A percentile compares a stretch with the other conserved stretches of the same genome.
phyloP scores from a whole-genome alignment of 2,113 vertebrate genomes.

The Geococcyx californianus region DNA sequence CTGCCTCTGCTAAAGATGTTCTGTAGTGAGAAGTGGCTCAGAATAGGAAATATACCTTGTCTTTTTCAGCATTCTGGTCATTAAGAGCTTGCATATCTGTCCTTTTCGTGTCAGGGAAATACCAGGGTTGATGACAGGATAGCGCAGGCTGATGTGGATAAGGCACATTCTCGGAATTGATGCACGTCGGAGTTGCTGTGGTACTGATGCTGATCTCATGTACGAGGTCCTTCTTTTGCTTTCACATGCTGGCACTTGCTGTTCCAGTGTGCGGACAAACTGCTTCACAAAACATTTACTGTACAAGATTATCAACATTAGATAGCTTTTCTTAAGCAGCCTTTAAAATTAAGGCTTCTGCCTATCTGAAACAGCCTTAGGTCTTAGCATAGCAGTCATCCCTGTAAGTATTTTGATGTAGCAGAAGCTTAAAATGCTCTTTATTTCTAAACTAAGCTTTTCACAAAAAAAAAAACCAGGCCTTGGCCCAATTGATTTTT shows the following conservation, averaged over 20 bases:
- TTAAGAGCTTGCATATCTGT: not conserved
- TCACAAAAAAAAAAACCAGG: fast-evolving
- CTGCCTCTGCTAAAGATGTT: not conserved
- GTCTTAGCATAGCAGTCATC: not conserved
- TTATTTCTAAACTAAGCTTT: conserved; percentile 7
- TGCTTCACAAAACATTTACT: not conserved
- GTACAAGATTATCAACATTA: not conserved
- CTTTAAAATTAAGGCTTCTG: not conserved
- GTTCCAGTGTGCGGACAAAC: not conserved
- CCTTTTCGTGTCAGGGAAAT: not conserved
- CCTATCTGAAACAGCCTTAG: not conserved
- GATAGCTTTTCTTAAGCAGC: not conserved
- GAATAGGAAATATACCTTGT: not conserved
- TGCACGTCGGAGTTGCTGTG: not conserved
- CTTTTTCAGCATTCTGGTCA: not conserved
- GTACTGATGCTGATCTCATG: not conserved
- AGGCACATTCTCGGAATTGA: not conserved
- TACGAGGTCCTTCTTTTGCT: not conserved
- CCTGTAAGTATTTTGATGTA: not conserved
- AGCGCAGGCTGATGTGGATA: not conserved
- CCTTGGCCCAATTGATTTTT: not conserved
- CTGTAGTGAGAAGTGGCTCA: not conserved
- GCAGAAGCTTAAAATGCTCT: not conserved
- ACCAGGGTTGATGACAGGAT: not conserved
- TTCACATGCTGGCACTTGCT: not conserved